Evolutionary conservation across 2,797 vertebrate species (phyloP).

Genomic region (Phylloscopus collybita): DNA sequence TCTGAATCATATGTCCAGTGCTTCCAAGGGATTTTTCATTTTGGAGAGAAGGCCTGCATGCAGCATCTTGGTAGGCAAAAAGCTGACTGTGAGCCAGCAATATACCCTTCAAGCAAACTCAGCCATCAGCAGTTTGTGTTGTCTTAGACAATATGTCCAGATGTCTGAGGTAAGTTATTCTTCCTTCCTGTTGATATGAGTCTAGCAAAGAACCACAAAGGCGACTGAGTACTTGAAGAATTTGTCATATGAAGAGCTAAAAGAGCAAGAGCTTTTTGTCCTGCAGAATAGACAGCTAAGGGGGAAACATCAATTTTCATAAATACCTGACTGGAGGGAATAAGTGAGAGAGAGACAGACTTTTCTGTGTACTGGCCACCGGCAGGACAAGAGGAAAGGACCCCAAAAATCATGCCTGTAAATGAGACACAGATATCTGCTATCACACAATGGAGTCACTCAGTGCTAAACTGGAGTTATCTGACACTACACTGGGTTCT

Average conservation of each 20-base stretch:
- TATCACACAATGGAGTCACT: not conserved
- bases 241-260: not conserved
- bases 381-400: not conserved
- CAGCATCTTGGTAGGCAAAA: not conserved
- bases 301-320: not conserved
- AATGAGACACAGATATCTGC: not conserved
- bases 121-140: not conserved
- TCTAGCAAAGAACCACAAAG: not conserved
- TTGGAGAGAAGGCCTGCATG: not conserved
- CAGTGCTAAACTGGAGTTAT: not conserved
- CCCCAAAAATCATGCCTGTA: not conserved
- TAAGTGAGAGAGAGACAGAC: not conserved
- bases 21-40: not conserved
- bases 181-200: not conserved
- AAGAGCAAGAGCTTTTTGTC: accelerated
- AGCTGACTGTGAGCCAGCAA: not conserved
- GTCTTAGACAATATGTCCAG: not conserved
- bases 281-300: not conserved
- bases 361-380: not conserved
- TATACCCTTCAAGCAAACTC: not conserved
- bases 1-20: not conserved
- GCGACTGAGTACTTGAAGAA: accelerated
- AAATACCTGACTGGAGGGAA: not conserved
- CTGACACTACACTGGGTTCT: not conserved
- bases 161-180: not conserved